Conservation (phyloP, 2,888 invertebrate species). For the Metallyticus violacea region DNA sequence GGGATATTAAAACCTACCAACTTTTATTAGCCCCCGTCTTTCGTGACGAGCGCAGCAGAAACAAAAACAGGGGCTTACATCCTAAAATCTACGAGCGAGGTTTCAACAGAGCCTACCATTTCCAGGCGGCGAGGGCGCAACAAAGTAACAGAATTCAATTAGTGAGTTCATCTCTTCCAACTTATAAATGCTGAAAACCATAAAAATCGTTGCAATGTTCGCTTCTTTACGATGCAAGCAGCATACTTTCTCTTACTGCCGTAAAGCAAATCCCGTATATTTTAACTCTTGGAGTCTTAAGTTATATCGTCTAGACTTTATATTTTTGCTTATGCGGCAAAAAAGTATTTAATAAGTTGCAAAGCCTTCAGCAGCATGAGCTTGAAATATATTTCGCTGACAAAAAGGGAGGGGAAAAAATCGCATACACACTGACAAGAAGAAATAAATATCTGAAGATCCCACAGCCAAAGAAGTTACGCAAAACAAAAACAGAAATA, state of each 20-base stretch:
- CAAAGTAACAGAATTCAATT: conserved; percentile 11
- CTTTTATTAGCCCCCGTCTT: not conserved
- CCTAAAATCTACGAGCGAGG: not conserved
- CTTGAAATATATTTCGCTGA: not conserved
- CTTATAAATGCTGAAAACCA: conserved; percentile 2
- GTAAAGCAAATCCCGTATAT: not conserved
- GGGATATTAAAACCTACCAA: not conserved
- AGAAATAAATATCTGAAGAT: not conserved
- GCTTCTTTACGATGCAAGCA: not conserved
- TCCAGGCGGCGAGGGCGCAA: not conserved
- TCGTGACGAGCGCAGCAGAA: not conserved
- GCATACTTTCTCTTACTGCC: not conserved
- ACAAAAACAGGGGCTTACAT: not conserved
- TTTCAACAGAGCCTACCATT: not conserved
- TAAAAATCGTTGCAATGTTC: not conserved
- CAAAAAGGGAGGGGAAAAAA: not conserved
- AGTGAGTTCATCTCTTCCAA: not conserved
- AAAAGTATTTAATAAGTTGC: not conserved
- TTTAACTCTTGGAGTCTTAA: not conserved
- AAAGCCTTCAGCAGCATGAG: not conserved
- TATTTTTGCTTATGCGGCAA: not conserved
- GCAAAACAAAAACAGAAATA: too few species aligned
- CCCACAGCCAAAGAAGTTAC: not conserved
- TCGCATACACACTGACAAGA: not conserved
- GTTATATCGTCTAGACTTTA: not conserved